Base-by-base conservation (phyloP, 2,797 vertebrate species). In the Orestias chungarensis region DNA sequence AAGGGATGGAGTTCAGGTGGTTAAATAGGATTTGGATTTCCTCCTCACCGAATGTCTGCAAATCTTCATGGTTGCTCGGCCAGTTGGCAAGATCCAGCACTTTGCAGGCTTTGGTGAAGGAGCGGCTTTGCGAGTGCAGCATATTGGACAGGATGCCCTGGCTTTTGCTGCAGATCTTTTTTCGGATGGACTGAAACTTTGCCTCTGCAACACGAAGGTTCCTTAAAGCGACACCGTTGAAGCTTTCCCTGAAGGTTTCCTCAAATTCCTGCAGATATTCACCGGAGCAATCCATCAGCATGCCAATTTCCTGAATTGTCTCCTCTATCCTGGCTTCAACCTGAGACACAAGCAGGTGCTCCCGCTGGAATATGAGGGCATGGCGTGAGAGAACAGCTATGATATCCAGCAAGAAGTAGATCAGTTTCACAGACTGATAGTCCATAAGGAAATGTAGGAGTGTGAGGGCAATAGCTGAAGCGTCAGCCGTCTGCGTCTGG, bases 251-350 rank as follows among this genome's bases (percentile, higher is more conserved):
- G 89, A 99, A 99, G 70, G 95, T 97, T 76, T 99, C 97, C 86
- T 99, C 96, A 23, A 99, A 99, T 82, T 98, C 97, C 86, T 99
- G 97, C 68, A 99, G 91, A 82, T 98, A 97, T 71, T 98, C 97
- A 7, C 97, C 97, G 0, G 97, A 97, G 0, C 95, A 96, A 79
- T 97, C 95, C 2, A 95, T 95, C 64, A 99, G 85, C 52, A 96
- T 94, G 46, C 96, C 97, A 40, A 99, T 96, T 92, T 99, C 97
- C 85, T 96, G 94, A 76, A 99, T 96, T 80, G 97, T 96, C 82
- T 98, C 97, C 74, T 96, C 96, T 2, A 99, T 95, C 87, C 96
- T 97, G 83, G 96, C 93, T 0, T 97, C 96, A 75, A 97, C 96
- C 82, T 97, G 97, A 0, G 96, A 97, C 69, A 96, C 96, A 66